Evolutionary conservation across 2,113 vertebrate genomes (phyloP).

Genomic region (Carassius carassius): DNA sequence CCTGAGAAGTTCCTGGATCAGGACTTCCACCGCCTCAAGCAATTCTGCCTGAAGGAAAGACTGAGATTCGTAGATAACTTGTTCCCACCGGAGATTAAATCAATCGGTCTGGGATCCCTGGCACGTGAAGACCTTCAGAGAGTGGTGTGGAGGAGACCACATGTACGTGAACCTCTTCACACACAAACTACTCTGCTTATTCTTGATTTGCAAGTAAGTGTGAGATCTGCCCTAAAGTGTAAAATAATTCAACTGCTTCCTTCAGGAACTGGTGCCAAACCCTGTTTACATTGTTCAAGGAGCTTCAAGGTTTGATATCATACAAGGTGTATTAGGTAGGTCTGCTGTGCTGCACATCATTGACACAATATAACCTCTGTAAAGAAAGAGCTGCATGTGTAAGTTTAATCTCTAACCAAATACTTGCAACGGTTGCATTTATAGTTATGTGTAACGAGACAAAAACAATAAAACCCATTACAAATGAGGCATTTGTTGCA

Average conservation of each 20-base stretch:
- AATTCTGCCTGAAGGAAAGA: constrained; percentile 40
- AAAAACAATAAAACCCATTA: too few relatives aligned
- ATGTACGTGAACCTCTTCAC: constrained; percentile 38
- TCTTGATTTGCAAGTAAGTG: background rate
- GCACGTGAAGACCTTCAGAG: background rate
- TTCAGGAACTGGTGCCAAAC: constrained; percentile 58
- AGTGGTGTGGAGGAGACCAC: constrained; percentile 59
- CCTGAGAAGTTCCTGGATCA: constrained; percentile 63
- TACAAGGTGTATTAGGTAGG: constrained; percentile 67
- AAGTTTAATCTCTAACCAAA: background rate
- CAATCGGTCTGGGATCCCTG: constrained; percentile 65
- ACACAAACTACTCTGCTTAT: background rate
- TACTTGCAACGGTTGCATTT: background rate
- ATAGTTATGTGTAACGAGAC: background rate
- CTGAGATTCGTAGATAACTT: constrained; percentile 60
- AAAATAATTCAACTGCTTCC: background rate
- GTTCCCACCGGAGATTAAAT: constrained; percentile 68
- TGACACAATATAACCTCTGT: background rate
- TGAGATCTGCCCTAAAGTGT: background rate
- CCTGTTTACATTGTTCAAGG: constrained; percentile 63
- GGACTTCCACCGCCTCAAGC: constrained; percentile 60
- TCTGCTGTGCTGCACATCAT: background rate
- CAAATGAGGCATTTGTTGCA: too few relatives aligned
- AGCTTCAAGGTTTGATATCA: constrained; percentile 69
- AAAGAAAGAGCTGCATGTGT: background rate